phyloP scores from a whole-genome alignment of 2,797 vertebrate genomes.

The Acrocephalus scirpaceus region DNA sequence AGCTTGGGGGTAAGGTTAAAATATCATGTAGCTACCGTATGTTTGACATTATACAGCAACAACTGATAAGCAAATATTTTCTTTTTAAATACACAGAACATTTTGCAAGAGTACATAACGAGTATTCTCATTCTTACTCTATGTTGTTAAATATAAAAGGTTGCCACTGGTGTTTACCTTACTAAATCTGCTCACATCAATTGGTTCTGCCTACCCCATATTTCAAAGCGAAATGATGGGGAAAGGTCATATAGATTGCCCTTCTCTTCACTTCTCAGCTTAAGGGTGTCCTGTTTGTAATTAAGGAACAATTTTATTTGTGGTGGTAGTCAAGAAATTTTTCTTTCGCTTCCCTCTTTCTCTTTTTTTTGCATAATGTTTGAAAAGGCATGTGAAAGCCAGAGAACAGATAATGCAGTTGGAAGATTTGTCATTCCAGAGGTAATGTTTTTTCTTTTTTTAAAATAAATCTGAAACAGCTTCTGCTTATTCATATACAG shows the following conservation, averaged over 20 bases:
- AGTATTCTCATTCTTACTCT: not conserved
- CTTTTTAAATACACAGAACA: slow-evolving; percentile 24
- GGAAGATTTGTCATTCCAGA: not conserved
- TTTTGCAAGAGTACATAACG: not conserved
- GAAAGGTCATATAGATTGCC: slow-evolving; percentile 23
- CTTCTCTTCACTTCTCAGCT: slow-evolving; percentile 32
- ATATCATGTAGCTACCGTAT: not conserved
- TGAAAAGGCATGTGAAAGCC: not conserved
- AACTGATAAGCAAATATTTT: slow-evolving; percentile 63
- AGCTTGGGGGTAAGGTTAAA: slow-evolving; percentile 57
- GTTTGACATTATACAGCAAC: slow-evolving; percentile 27
- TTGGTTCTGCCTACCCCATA: slow-evolving; percentile 61
- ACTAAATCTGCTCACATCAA: slow-evolving; percentile 56
- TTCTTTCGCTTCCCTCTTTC: not conserved
- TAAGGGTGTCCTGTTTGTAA: slow-evolving; percentile 58
- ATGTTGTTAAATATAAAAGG: slow-evolving; percentile 19
- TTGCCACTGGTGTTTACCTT: slow-evolving; percentile 55
- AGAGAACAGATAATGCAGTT: not conserved
- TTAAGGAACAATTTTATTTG: slow-evolving; percentile 52
- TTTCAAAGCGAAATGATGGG: slow-evolving; percentile 58
- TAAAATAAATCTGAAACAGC: not conserved
- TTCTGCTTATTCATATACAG: not conserved
- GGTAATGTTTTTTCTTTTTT: not conserved
- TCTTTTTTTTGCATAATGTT: not conserved
- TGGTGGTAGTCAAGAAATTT: not conserved